Conservation (phyloP, 2,797 vertebrate genomes). For the Percopsis omiscomaycus region DNA sequence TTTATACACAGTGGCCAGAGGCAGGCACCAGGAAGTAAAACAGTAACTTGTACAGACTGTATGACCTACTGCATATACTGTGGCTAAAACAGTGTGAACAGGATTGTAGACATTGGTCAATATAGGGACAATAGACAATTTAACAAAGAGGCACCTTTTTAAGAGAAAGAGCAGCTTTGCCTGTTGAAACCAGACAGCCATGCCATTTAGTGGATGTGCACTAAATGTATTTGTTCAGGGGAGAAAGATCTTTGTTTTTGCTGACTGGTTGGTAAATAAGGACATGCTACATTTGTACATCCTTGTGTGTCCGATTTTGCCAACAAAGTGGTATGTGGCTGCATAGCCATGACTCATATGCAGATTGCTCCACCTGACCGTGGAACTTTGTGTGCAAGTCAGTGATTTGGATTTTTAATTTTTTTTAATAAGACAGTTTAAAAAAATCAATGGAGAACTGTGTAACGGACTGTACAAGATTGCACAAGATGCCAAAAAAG, state of each 20-base stretch:
- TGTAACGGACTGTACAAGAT: conserved; percentile 66
- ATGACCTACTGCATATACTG: conserved; percentile 69
- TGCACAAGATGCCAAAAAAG: conserved; percentile 29
- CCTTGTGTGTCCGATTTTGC: conserved; percentile 64
- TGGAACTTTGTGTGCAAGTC: conserved; percentile 33
- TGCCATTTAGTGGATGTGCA: conserved; percentile 44
- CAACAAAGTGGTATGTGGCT: conserved; percentile 52
- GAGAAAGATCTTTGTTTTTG: conserved; percentile 32
- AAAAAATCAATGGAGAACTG: conserved; percentile 47
- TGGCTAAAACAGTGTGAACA: conserved; percentile 64
- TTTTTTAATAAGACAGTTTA: conserved; percentile 17
- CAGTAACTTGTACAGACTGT: conserved; percentile 68
- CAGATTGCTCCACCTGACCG: conserved; percentile 45
- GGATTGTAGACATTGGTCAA: conserved; percentile 53
- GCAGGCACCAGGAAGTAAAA: conserved; percentile 80
- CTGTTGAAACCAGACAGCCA: conserved; percentile 38
- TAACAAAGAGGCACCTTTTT: conserved; percentile 74
- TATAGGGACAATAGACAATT: conserved; percentile 62
- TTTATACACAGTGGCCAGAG: conserved; percentile 82
- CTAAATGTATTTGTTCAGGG: conserved; percentile 28
- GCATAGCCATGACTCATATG: conserved; percentile 64
- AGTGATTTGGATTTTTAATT: neutral
- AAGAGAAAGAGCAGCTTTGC: conserved; percentile 70
- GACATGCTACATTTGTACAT: conserved; percentile 22
- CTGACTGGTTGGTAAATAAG: conserved; percentile 36